These are phyloP conservation scores for Sus cebifrons DNA, from an alignment of 2,797 vertebrate species.

Conservation along the genomic window DNA sequence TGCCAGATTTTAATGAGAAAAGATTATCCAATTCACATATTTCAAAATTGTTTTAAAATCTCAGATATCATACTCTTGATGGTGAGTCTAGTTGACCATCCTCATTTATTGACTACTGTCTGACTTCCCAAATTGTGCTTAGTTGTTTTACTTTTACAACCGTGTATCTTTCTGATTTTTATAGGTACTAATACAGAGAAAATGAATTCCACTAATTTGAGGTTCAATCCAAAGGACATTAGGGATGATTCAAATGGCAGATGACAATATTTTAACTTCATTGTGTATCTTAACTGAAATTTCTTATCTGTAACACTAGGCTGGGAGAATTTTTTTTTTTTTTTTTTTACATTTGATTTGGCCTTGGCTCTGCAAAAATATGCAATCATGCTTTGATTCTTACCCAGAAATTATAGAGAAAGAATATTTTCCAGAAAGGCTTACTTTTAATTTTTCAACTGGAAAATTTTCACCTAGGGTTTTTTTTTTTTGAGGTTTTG, in stretches of 20 bases:
- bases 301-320: constrained; percentile 5
- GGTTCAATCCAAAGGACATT: background rate
- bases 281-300: background rate
- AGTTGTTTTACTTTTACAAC: background rate
- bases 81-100: background rate
- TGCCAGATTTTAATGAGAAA: background rate
- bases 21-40: background rate
- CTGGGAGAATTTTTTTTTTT: background rate
- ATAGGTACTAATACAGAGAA: background rate
- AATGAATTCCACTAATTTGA: constrained; percentile 6
- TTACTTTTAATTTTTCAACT: constrained; percentile 50
- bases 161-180: constrained; percentile 20
- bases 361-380: background rate
- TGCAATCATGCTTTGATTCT: background rate
- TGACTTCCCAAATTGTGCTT: constrained; percentile 51
- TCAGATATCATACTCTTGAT: background rate
- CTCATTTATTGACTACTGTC: background rate
- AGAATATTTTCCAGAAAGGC: background rate
- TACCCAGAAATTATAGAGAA: constrained; percentile 16
- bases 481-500: background rate
- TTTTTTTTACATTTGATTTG: background rate
- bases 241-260: background rate
- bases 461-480: background rate
- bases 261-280: background rate
- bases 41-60: constrained; percentile 44